Evolutionary conservation across 1,140 invertebrate genomes (phyloP), one percentile per base, ranked within the genome.

Genomic region (Chironomus tepperi): DNA sequence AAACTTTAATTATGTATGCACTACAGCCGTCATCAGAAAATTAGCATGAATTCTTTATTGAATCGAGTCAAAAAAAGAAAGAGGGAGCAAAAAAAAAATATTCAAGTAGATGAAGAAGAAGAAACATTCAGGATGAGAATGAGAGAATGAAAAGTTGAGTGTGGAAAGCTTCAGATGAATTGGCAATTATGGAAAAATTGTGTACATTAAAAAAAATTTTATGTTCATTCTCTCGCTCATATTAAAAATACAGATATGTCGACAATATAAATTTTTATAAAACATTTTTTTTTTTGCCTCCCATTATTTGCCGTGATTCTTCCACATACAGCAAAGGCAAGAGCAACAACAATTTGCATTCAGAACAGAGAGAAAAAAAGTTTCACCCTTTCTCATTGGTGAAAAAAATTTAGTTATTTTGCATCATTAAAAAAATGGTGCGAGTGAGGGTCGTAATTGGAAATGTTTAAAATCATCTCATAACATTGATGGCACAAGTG

Each of bases 321-420:
- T 70, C 18, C 64, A 34, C 24, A 34, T 34, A 34, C 24, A 34
- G 24, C 24, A 34, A 34, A 34, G 24, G 24, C 24, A 34, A 34
- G 5, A 34, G 24, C 24, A 34, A 34, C 24, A 34, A 34, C 24
- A 34, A 34, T 34, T 34, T 34, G 24, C 24, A 34, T 34, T 34
- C 24, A 2, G 24, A 34, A 34, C 24, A 34, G 24, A 34, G 24
- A 34, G 24, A 34, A 34, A 34, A 34, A 34, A 34, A 34, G 24
- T 19, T 18, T 70, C 16, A 19, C 18, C 18, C 7, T 8, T 70
- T 70, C 65, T 70, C 65, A 70, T 70, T 70, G 65, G 65, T 70
- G 65, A 70, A 70, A 67, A 70, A 70, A 57, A 70, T 70, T 70
- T 70, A 70, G 65, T 70, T 70, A 70, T 70, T 70, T 70, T 70